Conservation (phyloP, 92 coral and sea anemone genomes). For the Parazoanthus atlanticus region DNA sequence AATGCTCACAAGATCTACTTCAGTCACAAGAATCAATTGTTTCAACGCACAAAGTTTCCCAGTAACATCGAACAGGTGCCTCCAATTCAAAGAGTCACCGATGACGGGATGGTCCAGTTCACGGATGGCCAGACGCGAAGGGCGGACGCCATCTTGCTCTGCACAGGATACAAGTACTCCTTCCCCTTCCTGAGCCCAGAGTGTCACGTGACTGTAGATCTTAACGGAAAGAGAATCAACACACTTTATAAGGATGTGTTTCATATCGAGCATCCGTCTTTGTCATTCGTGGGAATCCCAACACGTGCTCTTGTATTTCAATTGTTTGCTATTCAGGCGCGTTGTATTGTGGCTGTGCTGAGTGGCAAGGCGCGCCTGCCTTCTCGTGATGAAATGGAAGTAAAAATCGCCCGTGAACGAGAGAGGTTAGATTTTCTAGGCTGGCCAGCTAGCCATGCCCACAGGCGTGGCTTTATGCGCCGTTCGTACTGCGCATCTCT, state of each 20-base stretch:
- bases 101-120: conserved; percentile 67
- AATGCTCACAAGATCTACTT: conserved; percentile 68
- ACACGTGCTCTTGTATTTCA: conserved; percentile 66
- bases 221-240: conserved; percentile 63
- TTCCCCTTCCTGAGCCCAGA: conserved; percentile 77
- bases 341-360: conserved; percentile 63
- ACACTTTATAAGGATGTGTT: conserved; percentile 78
- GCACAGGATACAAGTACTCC: conserved; percentile 83
- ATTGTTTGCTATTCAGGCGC: conserved; percentile 76
- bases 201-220: conserved; percentile 67
- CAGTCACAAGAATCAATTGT: conserved; percentile 60
- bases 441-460: conserved; percentile 63
- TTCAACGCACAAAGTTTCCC: conserved; percentile 51
- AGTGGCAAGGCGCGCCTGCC: conserved; percentile 67
- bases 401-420: conserved; percentile 65
- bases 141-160: conserved; percentile 72
- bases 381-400: conserved; percentile 70
- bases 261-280: conserved; percentile 61
- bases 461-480: conserved; percentile 57
- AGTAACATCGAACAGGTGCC: conserved; percentile 63
- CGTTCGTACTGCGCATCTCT: conserved; percentile 65
- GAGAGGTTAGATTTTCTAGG: conserved; percentile 61
- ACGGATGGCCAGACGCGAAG: conserved; percentile 59
- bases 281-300: conserved; percentile 82
- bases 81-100: conserved; percentile 47